These are phyloP conservation scores for Sylvicapra grimmia DNA, from an alignment of 2,113 vertebrate species.

Conservation along the genomic window DNA sequence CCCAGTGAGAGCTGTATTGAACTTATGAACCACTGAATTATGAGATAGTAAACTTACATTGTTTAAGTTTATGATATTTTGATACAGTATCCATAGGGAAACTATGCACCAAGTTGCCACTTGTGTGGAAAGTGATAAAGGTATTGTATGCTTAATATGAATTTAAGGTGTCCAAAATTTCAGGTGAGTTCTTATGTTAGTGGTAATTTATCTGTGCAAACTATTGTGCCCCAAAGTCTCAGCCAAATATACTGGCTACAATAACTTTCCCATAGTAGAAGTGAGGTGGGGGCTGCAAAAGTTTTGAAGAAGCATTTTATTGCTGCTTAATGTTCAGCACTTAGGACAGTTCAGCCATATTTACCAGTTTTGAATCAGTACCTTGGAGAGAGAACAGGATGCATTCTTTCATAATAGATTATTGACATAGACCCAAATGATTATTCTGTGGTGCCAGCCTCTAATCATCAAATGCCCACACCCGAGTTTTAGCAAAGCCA, in stretches of 20 bases:
- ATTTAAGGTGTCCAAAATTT: neutral
- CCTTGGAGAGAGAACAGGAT: constrained; percentile 64
- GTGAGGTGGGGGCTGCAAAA: rapidly evolving
- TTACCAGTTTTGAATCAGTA: constrained; percentile 43
- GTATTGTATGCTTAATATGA: rapidly evolving
- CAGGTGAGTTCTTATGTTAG: neutral
- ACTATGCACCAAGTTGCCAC: neutral
- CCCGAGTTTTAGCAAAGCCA: neutral
- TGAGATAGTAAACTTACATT: neutral
- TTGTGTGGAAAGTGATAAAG: neutral
- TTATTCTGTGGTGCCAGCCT: neutral
- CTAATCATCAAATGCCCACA: neutral
- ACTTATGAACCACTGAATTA: neutral
- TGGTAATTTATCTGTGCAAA: neutral
- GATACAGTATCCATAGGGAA: neutral
- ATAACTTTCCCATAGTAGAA: neutral
- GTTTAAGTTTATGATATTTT: neutral
- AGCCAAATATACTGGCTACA: neutral
- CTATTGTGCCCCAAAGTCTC: neutral
- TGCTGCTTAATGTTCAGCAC: constrained; percentile 44
- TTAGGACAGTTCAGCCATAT: constrained; percentile 14
- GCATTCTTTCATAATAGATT: neutral
- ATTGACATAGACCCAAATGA: neutral
- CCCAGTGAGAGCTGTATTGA: neutral
- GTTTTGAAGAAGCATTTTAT: neutral